Percentiles rank a stretch among this genome's conserved stretches.
These are phyloP conservation scores for Serrognathus titanus DNA, from an alignment of 2,888 invertebrate species.

Conservation along the genomic window DNA sequence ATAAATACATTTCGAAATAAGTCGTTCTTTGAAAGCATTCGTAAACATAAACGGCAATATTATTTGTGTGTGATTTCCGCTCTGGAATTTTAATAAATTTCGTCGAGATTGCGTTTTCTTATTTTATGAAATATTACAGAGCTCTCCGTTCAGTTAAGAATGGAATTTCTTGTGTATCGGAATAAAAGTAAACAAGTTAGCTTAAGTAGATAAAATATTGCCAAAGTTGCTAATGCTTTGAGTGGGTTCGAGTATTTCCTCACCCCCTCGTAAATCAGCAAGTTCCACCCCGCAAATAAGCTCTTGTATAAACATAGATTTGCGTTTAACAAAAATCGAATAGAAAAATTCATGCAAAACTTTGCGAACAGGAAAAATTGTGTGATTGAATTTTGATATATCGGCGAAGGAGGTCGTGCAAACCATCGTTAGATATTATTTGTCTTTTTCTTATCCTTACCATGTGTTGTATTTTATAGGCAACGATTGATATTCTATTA, in stretches of 20 bases:
- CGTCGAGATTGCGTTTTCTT: no score
- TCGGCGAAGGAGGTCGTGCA: neutral
- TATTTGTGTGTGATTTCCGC: no score
- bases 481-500: neutral
- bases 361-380: neutral
- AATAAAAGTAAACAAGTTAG: slow-evolving; percentile 32
- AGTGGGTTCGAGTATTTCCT: slow-evolving; percentile 14
- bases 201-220: slow-evolving; percentile 34
- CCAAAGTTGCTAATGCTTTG: slow-evolving; percentile 39
- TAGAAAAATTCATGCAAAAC: neutral
- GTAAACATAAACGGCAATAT: no score
- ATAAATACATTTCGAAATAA: no score
- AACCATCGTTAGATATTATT: neutral
- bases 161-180: slow-evolving; percentile 13
- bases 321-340: slow-evolving; percentile 13
- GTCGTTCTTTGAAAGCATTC: no score
- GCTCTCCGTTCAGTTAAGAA: neutral
- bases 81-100: no score
- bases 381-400: slow-evolving; percentile 1
- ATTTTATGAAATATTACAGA: no score
- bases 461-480: neutral
- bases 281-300: slow-evolving; percentile 8
- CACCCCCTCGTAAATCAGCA: slow-evolving; percentile 15
- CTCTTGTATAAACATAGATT: slow-evolving; percentile 14
- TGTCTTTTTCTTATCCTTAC: neutral